Conservation (phyloP, 2,113 vertebrate species). For the Ammodytes dubius region DNA sequence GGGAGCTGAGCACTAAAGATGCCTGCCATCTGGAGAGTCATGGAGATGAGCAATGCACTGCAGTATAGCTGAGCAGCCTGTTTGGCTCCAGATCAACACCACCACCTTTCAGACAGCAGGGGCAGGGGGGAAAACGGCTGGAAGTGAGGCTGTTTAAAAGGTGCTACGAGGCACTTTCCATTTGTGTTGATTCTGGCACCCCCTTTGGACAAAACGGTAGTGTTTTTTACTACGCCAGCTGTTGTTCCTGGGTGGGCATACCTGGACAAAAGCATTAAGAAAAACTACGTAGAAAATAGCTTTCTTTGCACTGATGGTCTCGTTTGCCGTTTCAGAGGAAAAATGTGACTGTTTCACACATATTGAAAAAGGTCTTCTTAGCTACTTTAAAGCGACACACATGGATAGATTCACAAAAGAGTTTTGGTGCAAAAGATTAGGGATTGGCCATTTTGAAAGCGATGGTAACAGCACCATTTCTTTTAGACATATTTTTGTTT, state of each 20-base stretch:
- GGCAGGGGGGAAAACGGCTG: slow-evolving; percentile 4
- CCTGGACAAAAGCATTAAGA: too few species aligned
- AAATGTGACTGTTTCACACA: too few species aligned
- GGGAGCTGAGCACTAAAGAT: slow-evolving; percentile 68
- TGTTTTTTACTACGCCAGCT: too few species aligned
- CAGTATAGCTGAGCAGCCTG: slow-evolving; percentile 45
- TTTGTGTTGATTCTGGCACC: too few species aligned
- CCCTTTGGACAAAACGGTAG: too few species aligned
- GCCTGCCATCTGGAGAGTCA: slow-evolving; percentile 74
- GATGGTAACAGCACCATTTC: too few species aligned
- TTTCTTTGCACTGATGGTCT: too few species aligned
- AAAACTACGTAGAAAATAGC: too few species aligned
- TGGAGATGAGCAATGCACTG: slow-evolving; percentile 71
- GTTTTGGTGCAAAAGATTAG: slow-evolving; percentile 9
- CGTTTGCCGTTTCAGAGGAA: too few species aligned
- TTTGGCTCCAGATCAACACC: slow-evolving; percentile 49
- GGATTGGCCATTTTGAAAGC: background rate
- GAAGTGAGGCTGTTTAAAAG: slow-evolving; percentile 6
- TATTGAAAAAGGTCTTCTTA: too few species aligned
- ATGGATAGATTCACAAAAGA: slow-evolving; percentile 19
- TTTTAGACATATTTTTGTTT: background rate
- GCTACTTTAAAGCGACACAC: background rate
- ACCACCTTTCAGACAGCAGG: slow-evolving; percentile 42
- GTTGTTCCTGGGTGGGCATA: too few species aligned
- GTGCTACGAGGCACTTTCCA: too few species aligned